These are phyloP conservation scores for Sylvilagus floridanus DNA, from an alignment of 2,797 vertebrate genomes.

Conservation along the genomic window DNA sequence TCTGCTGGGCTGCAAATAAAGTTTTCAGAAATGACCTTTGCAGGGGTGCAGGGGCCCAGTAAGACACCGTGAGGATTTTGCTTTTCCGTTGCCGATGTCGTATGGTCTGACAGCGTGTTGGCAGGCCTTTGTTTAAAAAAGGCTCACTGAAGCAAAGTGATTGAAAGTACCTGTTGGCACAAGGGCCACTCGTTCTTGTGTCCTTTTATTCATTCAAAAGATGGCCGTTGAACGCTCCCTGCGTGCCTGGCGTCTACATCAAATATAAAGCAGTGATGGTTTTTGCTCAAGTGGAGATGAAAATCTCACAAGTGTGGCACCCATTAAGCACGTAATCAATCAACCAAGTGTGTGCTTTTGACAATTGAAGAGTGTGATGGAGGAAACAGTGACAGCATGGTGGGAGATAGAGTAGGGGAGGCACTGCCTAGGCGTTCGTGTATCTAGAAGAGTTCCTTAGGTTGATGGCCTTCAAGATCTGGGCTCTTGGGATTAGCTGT, in stretches of 20 bases:
- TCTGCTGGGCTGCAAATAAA: neutral
- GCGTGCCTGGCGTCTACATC: fast-evolving
- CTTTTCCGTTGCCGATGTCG: neutral
- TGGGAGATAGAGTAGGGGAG: neutral
- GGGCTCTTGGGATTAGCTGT: no score
- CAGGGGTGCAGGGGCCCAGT: fast-evolving
- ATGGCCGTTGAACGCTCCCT: neutral
- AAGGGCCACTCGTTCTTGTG: no score
- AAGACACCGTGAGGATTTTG: neutral
- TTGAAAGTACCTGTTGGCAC: no score
- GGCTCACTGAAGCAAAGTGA: neutral
- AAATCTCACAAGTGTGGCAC: neutral
- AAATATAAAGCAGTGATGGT: neutral
- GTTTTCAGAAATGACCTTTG: neutral
- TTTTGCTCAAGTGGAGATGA: neutral
- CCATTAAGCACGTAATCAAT: neutral
- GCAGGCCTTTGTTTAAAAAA: neutral
- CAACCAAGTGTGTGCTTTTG: neutral
- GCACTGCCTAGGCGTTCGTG: fast-evolving
- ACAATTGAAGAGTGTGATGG: neutral
- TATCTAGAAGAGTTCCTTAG: neutral
- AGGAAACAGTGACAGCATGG: neutral
- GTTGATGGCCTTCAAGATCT: neutral
- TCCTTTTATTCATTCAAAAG: no score
- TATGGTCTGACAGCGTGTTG: no score